Percentiles rank a stretch among this genome's conserved stretches.
These are phyloP conservation scores for Pelochelys cantorii DNA, from an alignment of 2,797 vertebrate species.

Conservation along the genomic window DNA sequence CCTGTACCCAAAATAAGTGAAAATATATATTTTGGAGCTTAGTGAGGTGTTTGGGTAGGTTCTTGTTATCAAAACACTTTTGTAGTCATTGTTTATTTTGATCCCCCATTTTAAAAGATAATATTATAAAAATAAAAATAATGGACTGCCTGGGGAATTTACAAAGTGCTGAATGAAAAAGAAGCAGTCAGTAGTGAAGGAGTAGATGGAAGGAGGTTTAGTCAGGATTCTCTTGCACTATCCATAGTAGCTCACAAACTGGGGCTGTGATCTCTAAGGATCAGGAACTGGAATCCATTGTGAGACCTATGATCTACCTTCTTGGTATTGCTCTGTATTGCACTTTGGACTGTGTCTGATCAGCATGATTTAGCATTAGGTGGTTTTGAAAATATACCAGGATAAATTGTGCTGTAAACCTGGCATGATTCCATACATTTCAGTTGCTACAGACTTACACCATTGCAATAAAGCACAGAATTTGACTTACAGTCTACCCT, in stretches of 20 bases:
- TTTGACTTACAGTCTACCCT: neutral
- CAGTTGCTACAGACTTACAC: neutral
- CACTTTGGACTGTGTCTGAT: neutral
- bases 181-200: neutral
- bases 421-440: neutral
- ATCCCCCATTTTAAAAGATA: neutral
- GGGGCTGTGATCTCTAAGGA: neutral
- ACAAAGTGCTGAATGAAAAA: neutral
- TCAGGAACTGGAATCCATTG: neutral
- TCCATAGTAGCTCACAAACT: neutral
- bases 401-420: neutral
- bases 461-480: neutral
- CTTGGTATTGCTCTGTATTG: neutral
- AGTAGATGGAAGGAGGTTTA: neutral
- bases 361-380: rapidly evolving
- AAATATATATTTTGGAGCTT: neutral
- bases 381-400: neutral
- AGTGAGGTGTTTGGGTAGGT: neutral
- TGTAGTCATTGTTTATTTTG: neutral
- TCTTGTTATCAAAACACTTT: neutral
- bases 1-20: neutral
- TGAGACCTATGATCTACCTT: neutral
- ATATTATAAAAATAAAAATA: neutral
- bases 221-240: neutral
- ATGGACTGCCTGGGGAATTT: neutral